Evolutionary conservation across 2,797 vertebrate genomes (phyloP), one percentile per base, ranked within the genome.

Genomic region (Catharus ustulatus): DNA sequence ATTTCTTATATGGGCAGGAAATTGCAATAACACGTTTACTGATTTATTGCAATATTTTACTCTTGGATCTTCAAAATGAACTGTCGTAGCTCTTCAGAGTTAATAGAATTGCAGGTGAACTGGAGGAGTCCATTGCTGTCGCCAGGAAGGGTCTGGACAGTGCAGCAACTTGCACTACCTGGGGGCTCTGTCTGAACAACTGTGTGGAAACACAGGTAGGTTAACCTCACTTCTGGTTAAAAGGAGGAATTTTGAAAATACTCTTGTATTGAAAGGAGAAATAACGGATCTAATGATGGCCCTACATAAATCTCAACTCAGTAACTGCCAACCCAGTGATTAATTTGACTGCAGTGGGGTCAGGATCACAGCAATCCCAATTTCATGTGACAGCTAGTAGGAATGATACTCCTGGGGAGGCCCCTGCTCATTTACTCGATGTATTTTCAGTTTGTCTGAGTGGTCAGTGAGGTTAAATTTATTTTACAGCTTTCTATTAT

Each of bases 41-140:
- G 90, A 92, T 96, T 95, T 92, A 85, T 80, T 63, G 75, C 76
- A 91, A 7, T 90, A 84, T 91, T 91, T 95, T 84, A 94, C 22
- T 77, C 45, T 68, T 46, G 21, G 46, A 57, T 94, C 73, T 88
- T 90, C 83, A 72, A 90, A 90, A 86, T 72, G 79, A 90, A 90
- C 62, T 88, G 73, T 68, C 15, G 2, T 51, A 88, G 73, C 62
- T 84, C 26, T 67, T 91, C 54, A 15, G 19, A 68, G 86, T 91
- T 95, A 83, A 95, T 86, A 81, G 94, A 91, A 81, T 61, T 57
- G 66, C 73, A 90, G 92, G 66, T 75, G 86, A 91, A 71, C 48
- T 0, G 68, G 67, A 94, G 76, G 75, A 71, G 68, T 6, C 46
- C 68, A 20, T 58, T 0, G 2, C 68, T 69, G 14, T 62, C 3